Percentiles rank a stretch among this genome's conserved stretches.
phyloP scores from a whole-genome alignment of 2,888 invertebrate species.

The Galerucella nymphaeae region DNA sequence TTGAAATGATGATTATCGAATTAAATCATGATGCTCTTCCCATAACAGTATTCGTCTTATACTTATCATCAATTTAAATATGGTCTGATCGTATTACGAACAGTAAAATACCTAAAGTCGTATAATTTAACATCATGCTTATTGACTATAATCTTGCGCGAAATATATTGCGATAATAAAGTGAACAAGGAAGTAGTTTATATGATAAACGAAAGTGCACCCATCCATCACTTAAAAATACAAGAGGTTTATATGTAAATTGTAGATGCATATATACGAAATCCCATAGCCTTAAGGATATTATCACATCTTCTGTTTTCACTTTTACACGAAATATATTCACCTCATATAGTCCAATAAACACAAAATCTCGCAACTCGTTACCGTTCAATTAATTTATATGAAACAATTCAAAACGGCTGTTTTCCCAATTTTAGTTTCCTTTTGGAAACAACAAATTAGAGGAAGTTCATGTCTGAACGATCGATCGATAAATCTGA shows the following conservation, averaged over 20 bases:
- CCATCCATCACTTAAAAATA: slow-evolving; percentile 26
- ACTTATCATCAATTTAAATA: too few relatives aligned
- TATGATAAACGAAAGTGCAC: slow-evolving; percentile 42
- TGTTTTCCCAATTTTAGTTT: not conserved
- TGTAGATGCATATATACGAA: slow-evolving; percentile 1
- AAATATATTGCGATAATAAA: slow-evolving; percentile 24
- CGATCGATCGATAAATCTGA: not conserved
- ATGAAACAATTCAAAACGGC: not conserved
- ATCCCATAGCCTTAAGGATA: not conserved
- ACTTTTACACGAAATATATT: slow-evolving; percentile 21
- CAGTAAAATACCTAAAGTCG: not conserved
- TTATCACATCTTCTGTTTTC: slow-evolving; percentile 24
- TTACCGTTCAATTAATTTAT: not conserved
- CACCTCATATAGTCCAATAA: slow-evolving; percentile 18
- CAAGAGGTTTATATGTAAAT: not conserved
- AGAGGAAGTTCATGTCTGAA: not conserved
- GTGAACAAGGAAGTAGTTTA: slow-evolving; percentile 40
- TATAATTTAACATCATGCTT: not conserved
- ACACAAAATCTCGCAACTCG: slow-evolving; percentile 22
- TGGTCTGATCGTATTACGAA: not conserved
- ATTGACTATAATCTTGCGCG: not conserved
- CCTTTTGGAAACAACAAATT: not conserved
- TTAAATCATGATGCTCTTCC: too few relatives aligned
- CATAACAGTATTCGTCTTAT: too few relatives aligned
- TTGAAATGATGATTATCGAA: too few relatives aligned